Base-by-base conservation (phyloP, 2,888 invertebrate genomes). In the Trichacis sp. region DNA sequence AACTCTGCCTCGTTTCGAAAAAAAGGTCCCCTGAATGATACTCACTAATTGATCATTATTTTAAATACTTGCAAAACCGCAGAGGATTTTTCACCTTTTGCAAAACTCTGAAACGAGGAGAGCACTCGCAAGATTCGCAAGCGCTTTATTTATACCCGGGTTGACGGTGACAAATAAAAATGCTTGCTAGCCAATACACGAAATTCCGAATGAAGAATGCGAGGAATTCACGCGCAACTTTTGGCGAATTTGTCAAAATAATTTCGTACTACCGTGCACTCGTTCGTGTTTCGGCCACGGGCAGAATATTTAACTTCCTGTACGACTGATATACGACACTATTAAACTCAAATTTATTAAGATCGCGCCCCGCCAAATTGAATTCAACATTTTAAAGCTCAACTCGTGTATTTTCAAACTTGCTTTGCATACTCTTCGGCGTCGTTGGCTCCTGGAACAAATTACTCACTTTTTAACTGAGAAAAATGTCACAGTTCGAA, bases 401-500 rank as follows among this genome's bases (percentile, higher is more conserved):
- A 12, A 43, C 11, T 43, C 18, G n/a, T 43, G 6, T 9, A 43
- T 43, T 43, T 43, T 17, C 18, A n/a, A 19, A 43, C 8, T 2
- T 2, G 18, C 43, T 5, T 17, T 12, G 9, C 20, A 43, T 11
- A 15, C 18, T 43, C 18, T 15, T 5, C 4, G 11, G 9, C 43
- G 18, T 18, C 19, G n/a, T 43, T 43, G 1, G 18, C 11, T 3
- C 17, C 18, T 4, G 9, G 5, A 9, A 43, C 43, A 43, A 43
- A 43, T 43, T 17, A 43, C 18, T 18, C 17, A 11, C 18, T 19
- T 18, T 43, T 19, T 8, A 18, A n/a, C 17, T 19, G 11, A 43
- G 19, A 72, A 69, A 71, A 73, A 72, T 73, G 73, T 70, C 68
- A 71, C 69, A 62, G 60, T 61, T 59, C 68, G 66, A 59, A 60